These are phyloP conservation scores for Xyrauchen texanus DNA, from an alignment of 2,113 vertebrate species.

Conservation along the genomic window DNA sequence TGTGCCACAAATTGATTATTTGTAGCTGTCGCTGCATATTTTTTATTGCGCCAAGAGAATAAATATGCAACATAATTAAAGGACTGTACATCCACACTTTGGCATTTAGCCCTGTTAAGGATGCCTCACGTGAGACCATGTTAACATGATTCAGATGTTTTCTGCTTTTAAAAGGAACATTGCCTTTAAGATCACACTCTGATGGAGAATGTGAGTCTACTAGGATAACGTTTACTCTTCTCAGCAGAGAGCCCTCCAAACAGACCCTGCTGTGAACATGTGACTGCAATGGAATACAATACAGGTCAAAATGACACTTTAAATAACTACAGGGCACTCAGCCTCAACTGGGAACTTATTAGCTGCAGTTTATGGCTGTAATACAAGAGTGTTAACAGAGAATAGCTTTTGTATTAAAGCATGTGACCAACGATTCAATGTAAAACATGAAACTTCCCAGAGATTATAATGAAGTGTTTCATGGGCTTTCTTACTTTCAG, in stretches of 20 bases:
- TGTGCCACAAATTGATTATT: no score
- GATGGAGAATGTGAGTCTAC: neutral
- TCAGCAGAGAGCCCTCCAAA: slow-evolving; percentile 4
- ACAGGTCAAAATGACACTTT: slow-evolving; percentile 9
- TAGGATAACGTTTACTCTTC: slow-evolving; percentile 13
- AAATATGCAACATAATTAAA: no score
- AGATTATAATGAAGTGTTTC: slow-evolving; percentile 22
- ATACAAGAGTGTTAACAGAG: slow-evolving; percentile 12
- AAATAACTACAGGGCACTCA: slow-evolving; percentile 14
- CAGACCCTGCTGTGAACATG: slow-evolving; percentile 4
- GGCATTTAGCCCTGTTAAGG: no score
- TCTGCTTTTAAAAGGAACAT: neutral
- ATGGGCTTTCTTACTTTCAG: neutral
- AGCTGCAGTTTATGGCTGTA: slow-evolving; percentile 4
- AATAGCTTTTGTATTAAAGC: neutral
- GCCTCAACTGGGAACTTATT: slow-evolving; percentile 9
- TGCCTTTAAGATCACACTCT: neutral
- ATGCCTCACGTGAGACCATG: no score
- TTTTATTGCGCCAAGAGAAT: no score
- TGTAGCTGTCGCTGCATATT: no score
- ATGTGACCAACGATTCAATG: neutral
- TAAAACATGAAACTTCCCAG: neutral
- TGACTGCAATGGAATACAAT: slow-evolving; percentile 7
- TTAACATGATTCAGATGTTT: no score
- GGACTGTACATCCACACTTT: no score